These are phyloP conservation scores for Asbolus verrucosus DNA, from an alignment of 1,140 invertebrate genomes.

Conservation along the genomic window DNA sequence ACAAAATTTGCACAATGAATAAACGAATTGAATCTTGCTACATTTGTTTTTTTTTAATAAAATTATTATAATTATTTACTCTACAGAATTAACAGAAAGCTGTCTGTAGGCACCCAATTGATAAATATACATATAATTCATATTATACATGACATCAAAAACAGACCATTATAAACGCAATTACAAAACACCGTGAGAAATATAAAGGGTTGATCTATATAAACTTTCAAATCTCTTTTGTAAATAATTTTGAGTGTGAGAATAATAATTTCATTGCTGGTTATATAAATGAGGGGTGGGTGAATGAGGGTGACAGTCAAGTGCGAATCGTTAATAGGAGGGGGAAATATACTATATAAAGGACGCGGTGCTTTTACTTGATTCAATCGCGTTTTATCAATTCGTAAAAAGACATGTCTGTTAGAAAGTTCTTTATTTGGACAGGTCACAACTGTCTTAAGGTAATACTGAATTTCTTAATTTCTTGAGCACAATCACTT, in stretches of 20 bases:
- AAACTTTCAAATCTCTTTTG: slow-evolving; percentile 34
- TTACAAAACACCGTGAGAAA: slow-evolving; percentile 9
- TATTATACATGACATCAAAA: too few relatives aligned
- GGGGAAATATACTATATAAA: slow-evolving; percentile 42
- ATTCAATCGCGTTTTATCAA: slow-evolving; percentile 5
- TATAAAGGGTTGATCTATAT: slow-evolving; percentile 6
- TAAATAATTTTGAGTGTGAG: slow-evolving; percentile 53
- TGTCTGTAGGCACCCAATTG: too few relatives aligned
- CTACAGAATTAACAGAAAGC: too few relatives aligned
- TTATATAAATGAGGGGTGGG: slow-evolving; percentile 59
- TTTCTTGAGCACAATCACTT: not conserved
- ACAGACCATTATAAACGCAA: too few relatives aligned
- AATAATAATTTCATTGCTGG: slow-evolving; percentile 56
- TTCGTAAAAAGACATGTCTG: slow-evolving; percentile 49
- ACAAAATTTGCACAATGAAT: too few relatives aligned
- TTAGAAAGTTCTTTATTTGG: slow-evolving; percentile 54
- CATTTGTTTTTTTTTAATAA: too few relatives aligned
- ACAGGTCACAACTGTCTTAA: slow-evolving; percentile 57
- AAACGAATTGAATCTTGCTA: too few relatives aligned
- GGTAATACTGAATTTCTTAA: slow-evolving; percentile 46
- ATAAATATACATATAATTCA: too few relatives aligned
- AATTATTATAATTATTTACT: too few relatives aligned
- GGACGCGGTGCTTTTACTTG: not conserved
- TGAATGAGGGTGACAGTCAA: slow-evolving; percentile 53
- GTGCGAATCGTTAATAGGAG: slow-evolving; percentile 49